Percentiles rank a stretch among this genome's conserved stretches.
Evolutionary conservation across 2,888 invertebrate species (phyloP).

Genomic region (Nomada goodeniana): DNA sequence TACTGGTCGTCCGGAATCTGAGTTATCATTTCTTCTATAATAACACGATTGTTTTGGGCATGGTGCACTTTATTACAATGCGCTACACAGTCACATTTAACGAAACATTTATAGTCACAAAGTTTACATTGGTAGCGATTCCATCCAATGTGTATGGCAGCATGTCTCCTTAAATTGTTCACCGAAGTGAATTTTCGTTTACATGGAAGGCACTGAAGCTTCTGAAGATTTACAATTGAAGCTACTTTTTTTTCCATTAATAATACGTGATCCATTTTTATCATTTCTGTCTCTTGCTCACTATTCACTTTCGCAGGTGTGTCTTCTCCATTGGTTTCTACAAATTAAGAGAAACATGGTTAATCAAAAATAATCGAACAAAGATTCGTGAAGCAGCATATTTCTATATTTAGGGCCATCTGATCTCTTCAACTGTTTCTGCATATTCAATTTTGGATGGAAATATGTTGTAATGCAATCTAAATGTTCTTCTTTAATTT

Average conservation of each 20-base stretch:
- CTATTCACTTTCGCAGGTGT: neutral
- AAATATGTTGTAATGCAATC: too few species aligned
- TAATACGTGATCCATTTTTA: constrained; percentile 26
- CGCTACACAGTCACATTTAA: constrained; percentile 88
- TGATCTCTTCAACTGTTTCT: too few species aligned
- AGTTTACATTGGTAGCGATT: constrained; percentile 91
- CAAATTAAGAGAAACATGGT: neutral
- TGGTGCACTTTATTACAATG: constrained; percentile 88
- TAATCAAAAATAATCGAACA: neutral
- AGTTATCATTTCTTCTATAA: constrained; percentile 69
- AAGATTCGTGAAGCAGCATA: too few species aligned
- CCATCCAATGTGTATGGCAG: constrained; percentile 89
- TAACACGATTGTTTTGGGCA: constrained; percentile 82
- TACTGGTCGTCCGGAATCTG: constrained; percentile 63
- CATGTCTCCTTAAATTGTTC: constrained; percentile 87
- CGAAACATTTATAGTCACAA: constrained; percentile 89
- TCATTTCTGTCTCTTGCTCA: neutral
- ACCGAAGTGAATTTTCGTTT: constrained; percentile 85
- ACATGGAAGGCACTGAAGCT: constrained; percentile 86
- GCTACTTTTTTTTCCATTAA: constrained; percentile 68
- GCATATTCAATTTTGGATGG: too few species aligned
- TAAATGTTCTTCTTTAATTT: too few species aligned
- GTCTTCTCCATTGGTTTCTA: neutral
- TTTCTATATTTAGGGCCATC: too few species aligned
- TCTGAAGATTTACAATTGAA: constrained; percentile 65